These are phyloP conservation scores for Polydrusus tereticollis DNA, from an alignment of 2,888 invertebrate species.

Conservation along the genomic window DNA sequence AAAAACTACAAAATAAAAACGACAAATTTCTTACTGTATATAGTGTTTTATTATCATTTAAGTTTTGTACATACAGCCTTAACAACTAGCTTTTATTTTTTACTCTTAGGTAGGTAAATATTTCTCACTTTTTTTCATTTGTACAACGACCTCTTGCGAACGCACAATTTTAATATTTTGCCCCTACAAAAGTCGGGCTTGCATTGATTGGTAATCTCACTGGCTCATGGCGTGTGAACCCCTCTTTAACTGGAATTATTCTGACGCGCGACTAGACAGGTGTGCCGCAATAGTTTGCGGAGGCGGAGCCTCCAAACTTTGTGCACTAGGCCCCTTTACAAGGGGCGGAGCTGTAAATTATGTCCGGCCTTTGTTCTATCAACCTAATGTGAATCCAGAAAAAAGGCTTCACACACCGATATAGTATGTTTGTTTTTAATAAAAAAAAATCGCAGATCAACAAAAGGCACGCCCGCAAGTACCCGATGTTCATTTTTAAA, in stretches of 20 bases:
- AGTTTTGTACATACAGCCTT: constrained; percentile 49
- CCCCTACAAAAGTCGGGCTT: constrained; percentile 47
- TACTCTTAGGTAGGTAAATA: constrained; percentile 36
- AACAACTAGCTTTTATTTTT: constrained; percentile 31
- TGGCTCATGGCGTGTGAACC: constrained; percentile 1
- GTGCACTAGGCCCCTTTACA: too few relatives aligned
- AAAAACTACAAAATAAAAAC: constrained; percentile 14
- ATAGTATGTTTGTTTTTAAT: neutral
- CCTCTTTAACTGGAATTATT: neutral
- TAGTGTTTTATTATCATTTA: constrained; percentile 46
- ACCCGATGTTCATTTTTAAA: constrained; percentile 14
- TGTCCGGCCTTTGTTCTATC: too few relatives aligned
- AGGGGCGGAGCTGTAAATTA: too few relatives aligned
- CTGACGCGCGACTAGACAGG: too few relatives aligned
- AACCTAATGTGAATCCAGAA: neutral
- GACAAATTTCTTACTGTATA: constrained; percentile 37
- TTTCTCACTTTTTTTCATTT: constrained; percentile 47
- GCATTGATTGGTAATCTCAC: constrained; percentile 48
- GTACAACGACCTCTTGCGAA: constrained; percentile 36
- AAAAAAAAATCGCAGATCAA: constrained; percentile 24
- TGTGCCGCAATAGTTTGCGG: too few relatives aligned
- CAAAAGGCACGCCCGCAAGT: constrained; percentile 12
- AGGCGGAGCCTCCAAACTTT: too few relatives aligned
- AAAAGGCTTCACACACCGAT: constrained; percentile 1
- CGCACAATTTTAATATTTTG: constrained; percentile 28